These are phyloP conservation scores for Plectrocnemia conspersa DNA, from an alignment of 1,140 invertebrate species.

Conservation along the genomic window DNA sequence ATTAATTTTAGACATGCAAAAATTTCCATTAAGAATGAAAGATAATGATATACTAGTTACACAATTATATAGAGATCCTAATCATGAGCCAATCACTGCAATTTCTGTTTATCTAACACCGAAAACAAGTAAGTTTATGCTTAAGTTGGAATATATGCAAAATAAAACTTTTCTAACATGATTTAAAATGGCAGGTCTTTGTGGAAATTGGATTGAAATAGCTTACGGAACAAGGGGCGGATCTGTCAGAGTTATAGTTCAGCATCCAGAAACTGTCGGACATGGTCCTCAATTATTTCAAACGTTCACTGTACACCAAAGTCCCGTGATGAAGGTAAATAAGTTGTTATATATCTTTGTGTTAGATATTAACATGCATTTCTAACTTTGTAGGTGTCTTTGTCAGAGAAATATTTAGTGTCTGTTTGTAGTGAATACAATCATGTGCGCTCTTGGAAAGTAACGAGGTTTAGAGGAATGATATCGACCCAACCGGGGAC, in stretches of 20 bases:
- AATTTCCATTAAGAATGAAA: constrained; percentile 97
- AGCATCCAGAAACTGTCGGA: constrained; percentile 97
- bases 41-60: constrained; percentile 97
- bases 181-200: no score
- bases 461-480: constrained; percentile 93
- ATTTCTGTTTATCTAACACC: constrained; percentile 97
- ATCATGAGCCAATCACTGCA: constrained; percentile 93
- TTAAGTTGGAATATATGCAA: constrained; percentile 15
- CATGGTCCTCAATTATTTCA: constrained; percentile 96
- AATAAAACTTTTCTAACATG: no score
- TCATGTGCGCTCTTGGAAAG: constrained; percentile 94
- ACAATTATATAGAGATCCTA: constrained; percentile 92
- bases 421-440: constrained; percentile 98
- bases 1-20: constrained; percentile 87
- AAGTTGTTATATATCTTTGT: no score
- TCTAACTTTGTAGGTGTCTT: constrained; percentile 64
- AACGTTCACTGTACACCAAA: constrained; percentile 96
- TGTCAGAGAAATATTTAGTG: constrained; percentile 95
- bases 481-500: constrained; percentile 97
- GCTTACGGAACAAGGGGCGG: constrained; percentile 96
- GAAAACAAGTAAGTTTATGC: constrained; percentile 80
- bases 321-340: constrained; percentile 86
- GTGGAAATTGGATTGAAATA: constrained; percentile 99
- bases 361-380: constrained; percentile 21
- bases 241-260: constrained; percentile 93